phyloP scores from a whole-genome alignment of 2,888 invertebrate species.

The Caenorhabditis wallacei region DNA sequence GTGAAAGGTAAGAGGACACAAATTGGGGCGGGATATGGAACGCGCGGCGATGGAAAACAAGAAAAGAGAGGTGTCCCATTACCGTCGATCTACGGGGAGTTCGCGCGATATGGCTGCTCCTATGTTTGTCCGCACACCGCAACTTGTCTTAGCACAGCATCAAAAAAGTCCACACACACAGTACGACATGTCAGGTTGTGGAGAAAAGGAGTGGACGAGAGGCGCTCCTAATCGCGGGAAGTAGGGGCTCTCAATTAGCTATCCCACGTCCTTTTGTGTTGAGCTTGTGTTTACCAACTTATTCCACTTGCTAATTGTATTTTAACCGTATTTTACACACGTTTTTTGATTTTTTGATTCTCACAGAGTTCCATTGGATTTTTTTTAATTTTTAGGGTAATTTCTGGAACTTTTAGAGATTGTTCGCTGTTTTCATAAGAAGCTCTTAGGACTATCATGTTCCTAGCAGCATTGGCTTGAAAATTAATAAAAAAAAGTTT shows the following conservation, averaged over 20 bases:
- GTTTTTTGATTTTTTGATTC: slow-evolving; percentile 6
- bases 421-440: too few species aligned
- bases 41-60: slow-evolving; percentile 56
- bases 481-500: too few species aligned
- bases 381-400: too few species aligned
- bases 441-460: too few species aligned
- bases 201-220: slow-evolving; percentile 29
- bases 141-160: slow-evolving; percentile 67
- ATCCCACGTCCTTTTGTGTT: slow-evolving; percentile 57
- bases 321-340: slow-evolving; percentile 19
- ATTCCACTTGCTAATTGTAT: slow-evolving; percentile 14
- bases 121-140: slow-evolving; percentile 66
- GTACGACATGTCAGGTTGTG: slow-evolving; percentile 61
- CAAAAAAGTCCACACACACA: slow-evolving; percentile 65
- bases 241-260: slow-evolving; percentile 59
- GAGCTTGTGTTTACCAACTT: slow-evolving; percentile 59
- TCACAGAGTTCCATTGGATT: not conserved
- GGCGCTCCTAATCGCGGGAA: slow-evolving; percentile 58
- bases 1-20: slow-evolving; percentile 49
- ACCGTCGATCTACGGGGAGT: slow-evolving; percentile 33
- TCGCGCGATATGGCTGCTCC: slow-evolving; percentile 55
- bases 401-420: too few species aligned
- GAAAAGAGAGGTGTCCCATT: slow-evolving; percentile 65
- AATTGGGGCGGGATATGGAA: slow-evolving; percentile 48
- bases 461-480: too few species aligned